These are phyloP conservation scores for Drosophila kohkoa DNA, from an alignment of 1,140 invertebrate species.

Conservation along the genomic window DNA sequence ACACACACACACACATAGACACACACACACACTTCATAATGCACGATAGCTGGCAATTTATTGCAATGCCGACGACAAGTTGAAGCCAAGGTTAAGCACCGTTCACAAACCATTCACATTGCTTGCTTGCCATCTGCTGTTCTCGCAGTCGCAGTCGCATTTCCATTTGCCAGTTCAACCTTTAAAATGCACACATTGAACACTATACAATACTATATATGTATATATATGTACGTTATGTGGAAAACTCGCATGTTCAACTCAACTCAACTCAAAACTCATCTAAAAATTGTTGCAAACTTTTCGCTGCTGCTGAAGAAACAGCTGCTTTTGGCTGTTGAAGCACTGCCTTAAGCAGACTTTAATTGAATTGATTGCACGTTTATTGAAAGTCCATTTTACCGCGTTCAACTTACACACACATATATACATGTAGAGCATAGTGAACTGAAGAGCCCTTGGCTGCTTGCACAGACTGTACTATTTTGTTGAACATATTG, in stretches of 20 bases:
- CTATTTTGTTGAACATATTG: neutral
- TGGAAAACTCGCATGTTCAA: too few relatives aligned
- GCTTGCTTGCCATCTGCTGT: slow-evolving; percentile 11
- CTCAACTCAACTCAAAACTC: neutral
- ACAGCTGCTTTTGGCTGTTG: neutral
- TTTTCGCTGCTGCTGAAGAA: neutral
- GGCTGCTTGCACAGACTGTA: neutral
- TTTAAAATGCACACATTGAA: slow-evolving; percentile 3
- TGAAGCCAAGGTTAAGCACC: slow-evolving; percentile 40
- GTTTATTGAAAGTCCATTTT: neutral
- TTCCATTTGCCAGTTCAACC: neutral
- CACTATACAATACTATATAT: too few relatives aligned
- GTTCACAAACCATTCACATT: slow-evolving; percentile 25
- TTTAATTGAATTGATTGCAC: slow-evolving; percentile 3
- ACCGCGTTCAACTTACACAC: neutral
- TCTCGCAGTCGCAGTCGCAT: neutral
- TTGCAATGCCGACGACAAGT: slow-evolving; percentile 37
- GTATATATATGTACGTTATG: too few relatives aligned
- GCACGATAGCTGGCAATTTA: slow-evolving; percentile 50
- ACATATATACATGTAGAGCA: too few relatives aligned
- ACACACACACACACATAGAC: neutral
- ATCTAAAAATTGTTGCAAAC: slow-evolving; percentile 7
- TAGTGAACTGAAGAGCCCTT: neutral
- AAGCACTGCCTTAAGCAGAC: neutral
- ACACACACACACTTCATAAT: slow-evolving; percentile 39